These are phyloP conservation scores for Urocitellus parryii DNA, from an alignment of 2,113 vertebrate species.

Conservation along the genomic window DNA sequence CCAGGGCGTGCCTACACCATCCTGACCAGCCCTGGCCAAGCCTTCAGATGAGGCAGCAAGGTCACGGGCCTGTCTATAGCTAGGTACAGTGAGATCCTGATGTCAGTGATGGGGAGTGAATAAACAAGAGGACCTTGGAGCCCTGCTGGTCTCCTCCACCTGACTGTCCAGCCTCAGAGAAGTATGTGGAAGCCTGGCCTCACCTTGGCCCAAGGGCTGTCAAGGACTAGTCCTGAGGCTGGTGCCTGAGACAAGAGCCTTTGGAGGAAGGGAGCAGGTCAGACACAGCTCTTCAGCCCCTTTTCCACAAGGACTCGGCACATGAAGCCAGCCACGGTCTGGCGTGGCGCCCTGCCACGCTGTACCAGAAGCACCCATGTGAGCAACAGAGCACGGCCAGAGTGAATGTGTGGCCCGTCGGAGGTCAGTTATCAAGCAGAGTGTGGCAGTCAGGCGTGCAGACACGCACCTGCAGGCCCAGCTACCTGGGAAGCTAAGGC, in stretches of 20 bases:
- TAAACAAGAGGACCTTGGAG: too few species aligned
- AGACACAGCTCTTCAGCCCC: not conserved
- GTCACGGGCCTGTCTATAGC: not conserved
- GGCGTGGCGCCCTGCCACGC: accelerated
- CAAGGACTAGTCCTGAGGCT: not conserved
- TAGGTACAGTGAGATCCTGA: accelerated
- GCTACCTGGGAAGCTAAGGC: not conserved
- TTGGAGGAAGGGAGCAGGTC: not conserved
- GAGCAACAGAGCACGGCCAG: accelerated
- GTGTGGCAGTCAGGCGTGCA: too few species aligned
- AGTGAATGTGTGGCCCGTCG: not conserved
- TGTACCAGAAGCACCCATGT: not conserved
- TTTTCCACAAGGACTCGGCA: not conserved
- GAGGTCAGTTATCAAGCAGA: accelerated
- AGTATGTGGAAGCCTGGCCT: not conserved
- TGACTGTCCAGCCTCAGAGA: too few species aligned
- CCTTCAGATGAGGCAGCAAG: not conserved
- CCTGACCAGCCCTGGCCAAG: too few species aligned
- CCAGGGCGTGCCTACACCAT: accelerated
- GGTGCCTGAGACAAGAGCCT: not conserved
- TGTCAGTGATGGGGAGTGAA: accelerated
- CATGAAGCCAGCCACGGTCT: not conserved
- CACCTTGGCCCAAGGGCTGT: not conserved
- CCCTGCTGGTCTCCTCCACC: too few species aligned
- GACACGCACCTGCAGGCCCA: not conserved